Evolutionary conservation across 2,797 vertebrate species (phyloP).

Genomic region (Gadopsis bispinosus): DNA sequence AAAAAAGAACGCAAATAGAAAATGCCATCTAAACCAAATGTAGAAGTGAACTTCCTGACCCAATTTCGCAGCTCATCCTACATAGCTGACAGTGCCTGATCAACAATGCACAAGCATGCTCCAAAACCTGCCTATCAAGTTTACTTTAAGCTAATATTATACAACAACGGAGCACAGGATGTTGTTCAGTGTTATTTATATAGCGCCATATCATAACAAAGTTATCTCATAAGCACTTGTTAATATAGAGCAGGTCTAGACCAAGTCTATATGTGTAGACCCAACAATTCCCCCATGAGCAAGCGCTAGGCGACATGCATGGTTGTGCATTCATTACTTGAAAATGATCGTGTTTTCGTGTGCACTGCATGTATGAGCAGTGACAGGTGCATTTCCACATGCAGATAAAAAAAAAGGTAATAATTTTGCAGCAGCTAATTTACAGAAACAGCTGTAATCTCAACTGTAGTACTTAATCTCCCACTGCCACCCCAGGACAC

Average conservation of each 20-base stretch:
- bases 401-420: conserved; percentile 18
- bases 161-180: not conserved
- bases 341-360: not conserved
- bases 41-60: conserved; percentile 55
- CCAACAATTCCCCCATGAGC: too few species aligned
- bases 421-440: conserved; percentile 39
- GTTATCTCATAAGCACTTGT: too few species aligned
- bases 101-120: conserved; percentile 1
- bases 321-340: not conserved
- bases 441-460: conserved; percentile 46
- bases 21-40: conserved; percentile 19
- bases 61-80: conserved; percentile 44
- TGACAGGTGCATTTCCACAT: not conserved
- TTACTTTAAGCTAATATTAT: not conserved
- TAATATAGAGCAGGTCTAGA: too few species aligned
- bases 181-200: too few species aligned
- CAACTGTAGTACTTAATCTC: conserved; percentile 29
- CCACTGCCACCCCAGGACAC: conserved; percentile 18
- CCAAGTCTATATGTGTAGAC: too few species aligned
- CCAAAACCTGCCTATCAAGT: not conserved
- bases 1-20: conserved; percentile 38
- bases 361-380: not conserved
- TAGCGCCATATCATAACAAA: too few species aligned
- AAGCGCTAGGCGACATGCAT: too few species aligned
- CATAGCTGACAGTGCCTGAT: conserved; percentile 14